These are phyloP conservation scores for Phylloscopus trochiloides DNA, from an alignment of 2,113 vertebrate genomes.

Conservation along the genomic window DNA sequence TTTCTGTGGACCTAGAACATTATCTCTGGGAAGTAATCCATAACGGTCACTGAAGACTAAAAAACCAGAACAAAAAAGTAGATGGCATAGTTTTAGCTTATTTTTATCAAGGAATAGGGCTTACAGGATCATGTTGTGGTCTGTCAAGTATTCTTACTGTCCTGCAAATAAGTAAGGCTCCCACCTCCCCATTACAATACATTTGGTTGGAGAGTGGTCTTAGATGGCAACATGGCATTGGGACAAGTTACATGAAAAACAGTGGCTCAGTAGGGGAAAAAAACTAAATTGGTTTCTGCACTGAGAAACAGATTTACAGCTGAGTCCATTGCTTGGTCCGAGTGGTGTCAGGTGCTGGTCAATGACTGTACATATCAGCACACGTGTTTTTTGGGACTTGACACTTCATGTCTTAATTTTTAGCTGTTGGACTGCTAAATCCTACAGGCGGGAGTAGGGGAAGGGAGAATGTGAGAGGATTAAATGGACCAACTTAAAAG, in stretches of 20 bases:
- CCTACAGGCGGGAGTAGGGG: not conserved
- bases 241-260: not conserved
- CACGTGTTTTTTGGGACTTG: fast-evolving
- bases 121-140: not conserved
- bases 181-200: not conserved
- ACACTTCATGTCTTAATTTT: not conserved
- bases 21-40: not conserved
- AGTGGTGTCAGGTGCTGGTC: not conserved
- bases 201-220: not conserved
- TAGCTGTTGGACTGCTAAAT: not conserved
- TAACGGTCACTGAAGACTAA: not conserved
- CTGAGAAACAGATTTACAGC: not conserved
- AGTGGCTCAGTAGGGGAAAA: not conserved
- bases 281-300: not conserved
- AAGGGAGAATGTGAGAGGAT: not conserved
- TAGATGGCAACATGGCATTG: not conserved
- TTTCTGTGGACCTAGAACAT: not conserved
- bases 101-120: not conserved
- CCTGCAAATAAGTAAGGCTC: not conserved
- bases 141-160: not conserved
- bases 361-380: not conserved
- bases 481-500: not conserved
- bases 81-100: not conserved
- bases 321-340: not conserved
- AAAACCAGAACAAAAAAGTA: not conserved